Percentiles rank a stretch among this genome's conserved stretches.
Conservation (phyloP, 1,140 invertebrate genomes). For the Platorchestia sp. region DNA sequence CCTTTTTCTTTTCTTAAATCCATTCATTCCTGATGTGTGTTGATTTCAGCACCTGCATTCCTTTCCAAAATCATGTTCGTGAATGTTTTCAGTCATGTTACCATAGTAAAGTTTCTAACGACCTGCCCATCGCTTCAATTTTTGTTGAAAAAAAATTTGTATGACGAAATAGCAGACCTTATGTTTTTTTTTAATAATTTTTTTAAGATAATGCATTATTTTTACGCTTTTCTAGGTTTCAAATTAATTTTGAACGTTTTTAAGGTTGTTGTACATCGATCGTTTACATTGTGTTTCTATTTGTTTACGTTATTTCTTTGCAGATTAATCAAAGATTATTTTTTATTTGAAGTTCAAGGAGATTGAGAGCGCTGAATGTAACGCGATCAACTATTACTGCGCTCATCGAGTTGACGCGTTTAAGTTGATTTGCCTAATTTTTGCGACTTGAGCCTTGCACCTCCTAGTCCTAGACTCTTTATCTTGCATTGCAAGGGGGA, state of each 20-base stretch:
- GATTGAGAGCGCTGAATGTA: not conserved
- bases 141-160: not conserved
- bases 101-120: not conserved
- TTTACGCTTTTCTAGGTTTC: not conserved
- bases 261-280: not conserved
- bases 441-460: not conserved
- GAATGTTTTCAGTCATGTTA: not conserved
- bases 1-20: conserved; percentile 1
- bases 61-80: not conserved
- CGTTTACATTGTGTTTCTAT: conserved; percentile 50
- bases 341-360: not conserved
- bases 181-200: not conserved
- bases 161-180: not conserved
- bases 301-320: conserved; percentile 24
- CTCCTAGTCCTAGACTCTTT: not conserved
- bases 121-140: not conserved
- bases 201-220: not conserved
- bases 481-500: not conserved
- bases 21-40: conserved; percentile 30
- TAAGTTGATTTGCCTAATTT: not conserved
- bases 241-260: not conserved
- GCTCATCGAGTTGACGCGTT: not conserved
- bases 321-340: not conserved
- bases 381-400: not conserved
- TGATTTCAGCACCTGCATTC: conserved; percentile 29